phyloP scores from a whole-genome alignment of 2,888 invertebrate genomes.

The Pristionchus mayeri region DNA sequence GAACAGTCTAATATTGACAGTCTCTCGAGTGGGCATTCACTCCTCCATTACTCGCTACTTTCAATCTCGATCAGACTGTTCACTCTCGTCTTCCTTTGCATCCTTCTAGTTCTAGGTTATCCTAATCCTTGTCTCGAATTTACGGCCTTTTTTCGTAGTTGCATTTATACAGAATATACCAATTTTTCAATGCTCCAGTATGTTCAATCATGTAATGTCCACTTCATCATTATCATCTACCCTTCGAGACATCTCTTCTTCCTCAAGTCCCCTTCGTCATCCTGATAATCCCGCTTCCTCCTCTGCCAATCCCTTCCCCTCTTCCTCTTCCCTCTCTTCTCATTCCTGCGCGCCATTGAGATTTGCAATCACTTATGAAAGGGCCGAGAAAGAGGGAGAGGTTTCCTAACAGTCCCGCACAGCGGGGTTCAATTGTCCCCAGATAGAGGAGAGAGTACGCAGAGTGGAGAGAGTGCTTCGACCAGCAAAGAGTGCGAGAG shows the following conservation, averaged over 20 bases:
- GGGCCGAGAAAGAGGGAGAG: neutral
- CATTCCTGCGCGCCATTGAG: neutral
- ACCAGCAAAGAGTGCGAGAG: too few relatives aligned
- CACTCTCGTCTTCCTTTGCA: neutral
- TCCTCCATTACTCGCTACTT: neutral
- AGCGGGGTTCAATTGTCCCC: conserved; percentile 18
- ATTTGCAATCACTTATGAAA: conserved; percentile 37
- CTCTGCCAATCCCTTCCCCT: conserved; percentile 5
- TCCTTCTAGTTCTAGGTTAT: too few relatives aligned
- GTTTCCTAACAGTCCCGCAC: conserved; percentile 37
- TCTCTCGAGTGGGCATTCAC: neutral
- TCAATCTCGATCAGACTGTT: neutral
- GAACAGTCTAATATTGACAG: conserved; percentile 13
- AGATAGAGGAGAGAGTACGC: neutral
- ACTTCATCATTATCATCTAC: too few relatives aligned
- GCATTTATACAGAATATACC: too few relatives aligned
- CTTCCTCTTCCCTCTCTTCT: neutral
- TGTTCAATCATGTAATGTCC: too few relatives aligned
- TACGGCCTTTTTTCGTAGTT: too few relatives aligned
- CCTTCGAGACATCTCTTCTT: neutral
- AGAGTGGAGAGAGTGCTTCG: neutral
- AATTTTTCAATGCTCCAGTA: too few relatives aligned
- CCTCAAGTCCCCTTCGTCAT: too few relatives aligned
- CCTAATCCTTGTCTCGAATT: too few relatives aligned
- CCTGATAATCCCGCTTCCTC: too few relatives aligned